Evolutionary conservation across 2,113 vertebrate genomes (phyloP), one percentile per base, ranked within the genome.

Genomic region (Oriolus oriolus): DNA sequence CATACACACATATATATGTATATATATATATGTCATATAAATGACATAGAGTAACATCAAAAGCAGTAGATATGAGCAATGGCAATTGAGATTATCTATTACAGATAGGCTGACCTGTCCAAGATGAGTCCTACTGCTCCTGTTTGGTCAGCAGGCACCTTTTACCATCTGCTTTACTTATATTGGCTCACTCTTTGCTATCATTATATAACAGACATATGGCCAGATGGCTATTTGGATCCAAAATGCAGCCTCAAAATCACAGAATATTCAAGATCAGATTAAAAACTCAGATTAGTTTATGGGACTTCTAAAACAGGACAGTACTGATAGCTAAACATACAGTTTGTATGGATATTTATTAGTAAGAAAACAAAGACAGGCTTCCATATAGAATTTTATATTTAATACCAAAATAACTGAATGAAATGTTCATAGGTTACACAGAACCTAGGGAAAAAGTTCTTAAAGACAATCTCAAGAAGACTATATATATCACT

Each of bases 91-190:
- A 93, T 95, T 84, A 93, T 90, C 60, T 88, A 37, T 91, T 97
- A 82, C 90, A 95, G 87, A 94, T 78, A 88, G 90, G 47, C 39
- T 97, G 84, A 97, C 77, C 82, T 74, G 74, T 81, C 69, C 68
- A 71, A 30, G 75, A 89, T 96, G 84, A 82, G 93, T 89, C 84
- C 90, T 90, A 93, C 87, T 93, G 90, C 61, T 96, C 66, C 60
- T 83, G 57, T 97, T 96, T 95, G 95, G 87, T 97, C 97, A 97
- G 93, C 84, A 96, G 86, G 30, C 89, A 94, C 50, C 27, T 97
- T 95, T 85, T 81, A 80, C 94, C 77, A 91, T 95, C 96, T 97
- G 92, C n/a, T 97, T 97, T 93, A 89, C 56, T 84, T 57, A 13
- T 14, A 94, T 41, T 95, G 42, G 50, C 30, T 96, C 37, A 73